A percentile compares a stretch with the other conserved stretches of the same genome.
Evolutionary conservation across 1,140 invertebrate genomes (phyloP).

Genomic region (Gonioctena quinquepunctata): DNA sequence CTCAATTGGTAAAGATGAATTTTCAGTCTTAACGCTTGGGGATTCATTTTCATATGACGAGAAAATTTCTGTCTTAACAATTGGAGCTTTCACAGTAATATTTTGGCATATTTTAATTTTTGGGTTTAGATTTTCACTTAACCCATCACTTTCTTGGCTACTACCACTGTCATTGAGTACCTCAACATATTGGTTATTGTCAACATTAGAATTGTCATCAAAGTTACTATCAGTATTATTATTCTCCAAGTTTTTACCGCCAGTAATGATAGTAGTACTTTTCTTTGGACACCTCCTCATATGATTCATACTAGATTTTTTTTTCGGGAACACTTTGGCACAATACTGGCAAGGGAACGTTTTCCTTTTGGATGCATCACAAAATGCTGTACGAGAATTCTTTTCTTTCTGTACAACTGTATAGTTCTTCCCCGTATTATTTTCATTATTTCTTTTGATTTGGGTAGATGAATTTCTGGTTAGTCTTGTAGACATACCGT

Average conservation of each 20-base stretch:
- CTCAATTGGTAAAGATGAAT: no score
- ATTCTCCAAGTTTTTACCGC: no score
- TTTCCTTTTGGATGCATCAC: neutral
- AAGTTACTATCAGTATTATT: no score
- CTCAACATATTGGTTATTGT: no score
- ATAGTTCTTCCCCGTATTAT: neutral
- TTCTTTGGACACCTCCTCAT: slow-evolving; percentile 23
- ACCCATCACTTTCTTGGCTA: neutral
- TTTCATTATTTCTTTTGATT: neutral
- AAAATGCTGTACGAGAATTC: slow-evolving; percentile 2
- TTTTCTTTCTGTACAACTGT: neutral
- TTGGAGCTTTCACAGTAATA: neutral
- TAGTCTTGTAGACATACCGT: neutral
- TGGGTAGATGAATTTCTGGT: neutral
- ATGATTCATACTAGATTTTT: slow-evolving; percentile 11
- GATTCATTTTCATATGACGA: no score
- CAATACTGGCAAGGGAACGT: slow-evolving; percentile 21
- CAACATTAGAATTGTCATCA: no score
- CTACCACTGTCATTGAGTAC: neutral
- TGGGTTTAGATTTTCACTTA: neutral
- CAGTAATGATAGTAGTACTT: no score
- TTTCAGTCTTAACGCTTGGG: no score
- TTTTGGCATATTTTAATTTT: neutral
- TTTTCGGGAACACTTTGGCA: slow-evolving; percentile 21
- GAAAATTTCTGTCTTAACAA: no score